These are phyloP conservation scores for Dendrocincla tyrannina DNA, from an alignment of 2,797 vertebrate genomes.

Conservation along the genomic window DNA sequence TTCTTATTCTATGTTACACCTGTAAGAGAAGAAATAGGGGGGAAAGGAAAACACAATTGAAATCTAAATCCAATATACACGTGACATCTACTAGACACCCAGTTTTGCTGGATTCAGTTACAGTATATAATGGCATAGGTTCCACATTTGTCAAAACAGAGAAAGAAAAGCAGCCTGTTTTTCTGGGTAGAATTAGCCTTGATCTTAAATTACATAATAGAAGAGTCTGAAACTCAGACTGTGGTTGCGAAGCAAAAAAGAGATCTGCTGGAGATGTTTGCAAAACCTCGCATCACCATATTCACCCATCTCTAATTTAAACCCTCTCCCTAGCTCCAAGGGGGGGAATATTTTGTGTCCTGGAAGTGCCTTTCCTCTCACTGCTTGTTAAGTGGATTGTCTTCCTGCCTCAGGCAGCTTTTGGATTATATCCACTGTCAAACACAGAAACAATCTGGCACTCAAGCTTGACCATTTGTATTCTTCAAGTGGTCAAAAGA, in stretches of 20 bases:
- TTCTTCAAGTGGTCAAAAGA: neutral
- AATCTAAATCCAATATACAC: neutral
- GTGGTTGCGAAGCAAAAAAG: neutral
- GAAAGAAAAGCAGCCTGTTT: neutral
- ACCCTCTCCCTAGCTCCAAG: neutral
- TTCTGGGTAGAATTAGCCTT: neutral
- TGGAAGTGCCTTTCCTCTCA: conserved; percentile 1
- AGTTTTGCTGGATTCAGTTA: neutral
- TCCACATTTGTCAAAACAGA: neutral
- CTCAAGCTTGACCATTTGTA: neutral
- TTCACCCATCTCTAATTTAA: conserved; percentile 19
- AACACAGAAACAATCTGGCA: conserved; percentile 11
- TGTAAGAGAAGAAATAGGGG: neutral
- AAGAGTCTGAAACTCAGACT: neutral
- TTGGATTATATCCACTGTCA: conserved; percentile 11
- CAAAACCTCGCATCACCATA: conserved; percentile 14
- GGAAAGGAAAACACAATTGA: neutral
- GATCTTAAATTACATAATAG: neutral
- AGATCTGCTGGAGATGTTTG: neutral
- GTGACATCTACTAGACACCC: neutral
- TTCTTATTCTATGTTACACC: neutral
- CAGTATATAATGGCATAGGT: neutral
- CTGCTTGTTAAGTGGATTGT: neutral
- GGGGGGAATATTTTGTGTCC: neutral
- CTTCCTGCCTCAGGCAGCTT: conserved; percentile 32